Base-by-base conservation (phyloP, 2,888 invertebrate genomes). In the Drosophila paramelanica region DNA sequence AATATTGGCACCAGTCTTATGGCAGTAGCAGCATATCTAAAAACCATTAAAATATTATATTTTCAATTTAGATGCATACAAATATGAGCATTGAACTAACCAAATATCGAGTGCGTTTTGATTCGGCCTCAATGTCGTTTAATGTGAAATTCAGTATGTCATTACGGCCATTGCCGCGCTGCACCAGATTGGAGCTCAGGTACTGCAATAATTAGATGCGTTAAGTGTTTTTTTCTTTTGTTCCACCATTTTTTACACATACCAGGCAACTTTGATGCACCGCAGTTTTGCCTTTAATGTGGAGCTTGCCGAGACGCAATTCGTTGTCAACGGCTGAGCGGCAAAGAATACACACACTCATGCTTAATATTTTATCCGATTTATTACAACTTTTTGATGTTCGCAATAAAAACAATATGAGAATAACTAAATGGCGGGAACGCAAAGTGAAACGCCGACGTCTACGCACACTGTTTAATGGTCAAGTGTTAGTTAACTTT, bases 211-310 rank as follows among this genome's bases (percentile, higher is more conserved):
- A 38, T 38, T 13, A 4, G n/a, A 31, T 13, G 3, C 17, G n/a
- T 25, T 20, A 14, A 10, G 4, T 0, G 6, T 45, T 55, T 6
- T 11, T 11, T 14, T 14, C 23, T 6, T 11, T 55, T 43, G 5
- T 11, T 10, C n/a, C 2, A 25, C 8, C 0, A 17, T 20, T 11
- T 11, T 17, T 43, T 7, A 5, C 5, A 68, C 94, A 93, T 93
- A 96, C 96, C 93, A 96, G 93, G 90, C 96, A 97, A 91, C 95
- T 96, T 83, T 96, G 95, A 90, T 97, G 96, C 2, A 95, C 95
- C 39, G 94, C 92, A 27, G 96, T 92, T 11, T 93, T 93, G 11
- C 93, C 6, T 0, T 2, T 20, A 10, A 1, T 5, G 31, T 61
- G 36, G 0, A 60, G 0, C 27, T 45, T 27, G 7, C 77, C 77